These are phyloP conservation scores for Heterodera schachtii DNA, from an alignment of 1,140 invertebrate species.

Conservation along the genomic window DNA sequence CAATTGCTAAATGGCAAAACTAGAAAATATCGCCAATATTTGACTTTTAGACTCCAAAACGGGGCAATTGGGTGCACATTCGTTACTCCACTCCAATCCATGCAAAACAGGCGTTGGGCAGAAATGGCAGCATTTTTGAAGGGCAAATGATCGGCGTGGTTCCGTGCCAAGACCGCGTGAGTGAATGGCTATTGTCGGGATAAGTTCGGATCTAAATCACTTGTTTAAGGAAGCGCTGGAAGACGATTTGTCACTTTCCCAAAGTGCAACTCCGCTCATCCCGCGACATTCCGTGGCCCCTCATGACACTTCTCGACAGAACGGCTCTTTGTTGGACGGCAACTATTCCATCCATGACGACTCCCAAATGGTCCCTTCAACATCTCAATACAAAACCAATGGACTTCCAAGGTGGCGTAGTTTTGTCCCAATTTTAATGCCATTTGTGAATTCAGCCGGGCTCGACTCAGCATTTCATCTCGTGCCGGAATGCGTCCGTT, in stretches of 20 bases:
- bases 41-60: constrained; percentile 37
- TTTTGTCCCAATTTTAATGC: background rate
- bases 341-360: constrained; percentile 18
- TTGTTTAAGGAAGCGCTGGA: constrained; percentile 41
- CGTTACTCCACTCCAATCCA: constrained; percentile 47
- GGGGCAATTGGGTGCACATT: constrained; percentile 51
- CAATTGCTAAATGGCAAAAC: background rate
- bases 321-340: constrained; percentile 26
- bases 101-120: constrained; percentile 45
- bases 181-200: background rate
- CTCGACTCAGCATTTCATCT: constrained; percentile 40
- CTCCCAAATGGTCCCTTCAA: constrained; percentile 27
- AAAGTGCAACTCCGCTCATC: constrained; percentile 5
- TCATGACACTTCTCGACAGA: background rate
- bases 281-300: background rate
- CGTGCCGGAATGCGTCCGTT: constrained; percentile 49
- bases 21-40: constrained; percentile 17
- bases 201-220: background rate
- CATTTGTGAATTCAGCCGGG: constrained; percentile 30
- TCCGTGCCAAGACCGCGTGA: constrained; percentile 42
- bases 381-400: background rate
- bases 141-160: constrained; percentile 47
- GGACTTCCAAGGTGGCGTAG: constrained; percentile 19
- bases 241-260: constrained; percentile 29
- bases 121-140: constrained; percentile 39